Evolutionary conservation across 2,888 invertebrate species (phyloP).

Genomic region (Atethmia centrago): DNA sequence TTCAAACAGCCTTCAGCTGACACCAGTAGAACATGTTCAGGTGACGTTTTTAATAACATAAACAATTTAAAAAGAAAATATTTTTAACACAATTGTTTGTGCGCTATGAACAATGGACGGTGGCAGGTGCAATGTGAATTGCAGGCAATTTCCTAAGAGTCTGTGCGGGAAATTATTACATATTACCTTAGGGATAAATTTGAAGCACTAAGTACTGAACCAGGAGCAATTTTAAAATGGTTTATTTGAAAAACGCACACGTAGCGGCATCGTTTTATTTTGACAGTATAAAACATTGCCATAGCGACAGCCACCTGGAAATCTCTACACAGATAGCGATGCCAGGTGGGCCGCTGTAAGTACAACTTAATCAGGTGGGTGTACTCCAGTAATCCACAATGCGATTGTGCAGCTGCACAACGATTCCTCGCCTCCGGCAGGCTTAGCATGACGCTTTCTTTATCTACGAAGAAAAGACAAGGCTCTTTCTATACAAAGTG

Average conservation of each 20-base stretch:
- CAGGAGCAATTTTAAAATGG: slow-evolving; percentile 45
- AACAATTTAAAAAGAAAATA: slow-evolving; percentile 38
- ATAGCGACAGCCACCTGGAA: not conserved
- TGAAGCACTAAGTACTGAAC: slow-evolving; percentile 53
- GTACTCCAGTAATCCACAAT: no score
- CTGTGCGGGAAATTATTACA: slow-evolving; percentile 67
- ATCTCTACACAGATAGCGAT: no score
- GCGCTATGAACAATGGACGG: slow-evolving; percentile 68
- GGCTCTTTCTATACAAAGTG: no score
- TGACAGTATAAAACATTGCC: not conserved
- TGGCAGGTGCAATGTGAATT: slow-evolving; percentile 71
- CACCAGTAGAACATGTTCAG: not conserved
- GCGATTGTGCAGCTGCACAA: no score
- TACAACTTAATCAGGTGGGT: no score
- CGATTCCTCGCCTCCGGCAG: no score
- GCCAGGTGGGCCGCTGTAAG: no score
- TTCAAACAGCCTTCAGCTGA: not conserved
- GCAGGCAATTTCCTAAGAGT: slow-evolving; percentile 73
- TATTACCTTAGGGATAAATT: slow-evolving; percentile 68
- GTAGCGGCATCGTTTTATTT: slow-evolving; percentile 7
- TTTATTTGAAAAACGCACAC: slow-evolving; percentile 49
- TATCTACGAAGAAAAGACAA: no score
- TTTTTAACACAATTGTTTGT: slow-evolving; percentile 57
- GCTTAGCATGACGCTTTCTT: no score
- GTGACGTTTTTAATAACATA: slow-evolving; percentile 21